phyloP scores from a whole-genome alignment of 1,140 invertebrate species.

The Lucilia cuprina region DNA sequence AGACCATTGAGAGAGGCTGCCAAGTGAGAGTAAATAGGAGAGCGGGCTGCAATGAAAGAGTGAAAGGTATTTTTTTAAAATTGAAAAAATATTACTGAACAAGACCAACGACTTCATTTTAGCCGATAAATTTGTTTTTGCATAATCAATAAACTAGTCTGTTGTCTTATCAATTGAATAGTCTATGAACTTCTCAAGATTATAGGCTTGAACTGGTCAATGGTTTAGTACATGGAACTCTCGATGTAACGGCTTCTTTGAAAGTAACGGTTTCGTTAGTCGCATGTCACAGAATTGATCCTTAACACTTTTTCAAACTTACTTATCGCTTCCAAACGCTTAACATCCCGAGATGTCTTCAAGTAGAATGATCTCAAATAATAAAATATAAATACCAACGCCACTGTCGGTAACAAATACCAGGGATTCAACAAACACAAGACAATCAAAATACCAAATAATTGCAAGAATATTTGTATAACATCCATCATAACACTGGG shows the following conservation, averaged over 20 bases:
- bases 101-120: too few species aligned
- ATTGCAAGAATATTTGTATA: constrained; percentile 74
- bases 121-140: too few species aligned
- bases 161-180: too few species aligned
- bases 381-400: constrained; percentile 76
- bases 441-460: constrained; percentile 79
- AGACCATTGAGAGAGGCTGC: constrained; percentile 88
- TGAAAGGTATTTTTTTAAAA: too few species aligned
- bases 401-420: constrained; percentile 75
- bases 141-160: too few species aligned
- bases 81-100: too few species aligned
- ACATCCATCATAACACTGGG: constrained; percentile 78
- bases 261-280: too few species aligned
- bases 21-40: constrained; percentile 86
- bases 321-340: constrained; percentile 89
- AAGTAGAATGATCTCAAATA: constrained; percentile 80
- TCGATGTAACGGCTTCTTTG: too few species aligned
- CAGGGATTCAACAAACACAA: constrained; percentile 78
- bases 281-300: too few species aligned
- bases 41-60: constrained; percentile 67
- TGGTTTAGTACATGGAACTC: too few species aligned
- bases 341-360: constrained; percentile 82
- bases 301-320: constrained; percentile 62
- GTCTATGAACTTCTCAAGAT: too few species aligned
- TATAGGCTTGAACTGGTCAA: too few species aligned